Base-by-base conservation (phyloP, 2,797 vertebrate species). In the Rhinatrema bivittatum region DNA sequence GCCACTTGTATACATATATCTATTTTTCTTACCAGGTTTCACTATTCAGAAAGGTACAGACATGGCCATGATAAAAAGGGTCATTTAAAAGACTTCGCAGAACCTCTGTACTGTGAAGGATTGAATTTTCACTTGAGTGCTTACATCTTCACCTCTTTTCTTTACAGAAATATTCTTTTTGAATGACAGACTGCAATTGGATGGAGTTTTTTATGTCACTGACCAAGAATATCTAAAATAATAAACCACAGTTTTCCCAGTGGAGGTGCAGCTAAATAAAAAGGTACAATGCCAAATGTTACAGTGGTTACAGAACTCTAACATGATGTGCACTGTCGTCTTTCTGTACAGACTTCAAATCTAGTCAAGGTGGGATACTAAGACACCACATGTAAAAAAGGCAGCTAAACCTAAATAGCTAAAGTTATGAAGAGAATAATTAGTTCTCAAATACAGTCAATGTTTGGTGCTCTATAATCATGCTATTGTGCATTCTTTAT, bases 51-150 rank as follows among this genome's bases (percentile, higher is more conserved):
- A 72, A 83, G 68, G 73, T 74, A 69, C 59, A 78, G 73, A 79
- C 72, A 68, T 67, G 59, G 66, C 59, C 48, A 60, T 82, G 78
- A 86, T 84, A 74, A 84, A 86, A 88, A 81, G 78, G 76, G 76
- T 80, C 71, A 78, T 87, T 90, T 80, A 79, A 77, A 81, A 83
- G 73, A 81, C 79, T 88, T 85, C 53, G 17, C 71, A 72, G 68
- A 72, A 47, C 72, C 78, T 85, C 69, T 81, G 70, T 82, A 76
- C 78, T 82, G 82, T 87, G 81, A 86, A 82, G 75, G 77, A 87
- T 79, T 85, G 76, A 77, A 85, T 86, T 90, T 84, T 85, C 79
- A 82, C 72, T 77, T 76, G 71, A 87, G 85, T 78, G 77, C 71
- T 67, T 86, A 76, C 71, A 78, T 84, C 83, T 84, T 83, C 66